These are phyloP conservation scores for Eristalis intricaria DNA, from an alignment of 2,888 invertebrate species.

Conservation along the genomic window DNA sequence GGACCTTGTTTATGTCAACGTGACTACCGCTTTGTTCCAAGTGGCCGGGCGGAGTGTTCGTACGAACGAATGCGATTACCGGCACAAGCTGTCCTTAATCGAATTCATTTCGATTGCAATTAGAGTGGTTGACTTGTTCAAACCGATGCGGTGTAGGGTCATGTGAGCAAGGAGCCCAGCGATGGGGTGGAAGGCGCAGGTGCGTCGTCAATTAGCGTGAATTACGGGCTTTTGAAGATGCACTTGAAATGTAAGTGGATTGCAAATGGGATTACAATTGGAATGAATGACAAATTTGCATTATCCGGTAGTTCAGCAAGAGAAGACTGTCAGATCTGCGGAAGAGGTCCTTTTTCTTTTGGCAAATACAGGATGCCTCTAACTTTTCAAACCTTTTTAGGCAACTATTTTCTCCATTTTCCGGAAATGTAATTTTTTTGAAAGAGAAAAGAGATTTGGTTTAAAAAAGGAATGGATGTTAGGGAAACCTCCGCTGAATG, in stretches of 20 bases:
- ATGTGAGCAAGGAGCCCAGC: neutral
- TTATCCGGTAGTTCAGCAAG: too few relatives aligned
- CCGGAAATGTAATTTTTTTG: too few relatives aligned
- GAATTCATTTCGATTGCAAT: slow-evolving; percentile 63
- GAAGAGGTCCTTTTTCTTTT: too few relatives aligned
- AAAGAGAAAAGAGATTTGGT: too few relatives aligned
- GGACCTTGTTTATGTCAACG: slow-evolving; percentile 81
- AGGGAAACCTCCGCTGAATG: too few relatives aligned
- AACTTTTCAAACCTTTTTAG: too few relatives aligned
- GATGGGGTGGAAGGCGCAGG: neutral
- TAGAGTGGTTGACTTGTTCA: slow-evolving; percentile 51
- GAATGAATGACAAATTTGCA: too few relatives aligned
- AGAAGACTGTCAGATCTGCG: too few relatives aligned
- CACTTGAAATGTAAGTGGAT: neutral
- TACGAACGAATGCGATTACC: slow-evolving; percentile 41
- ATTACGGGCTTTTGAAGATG: neutral
- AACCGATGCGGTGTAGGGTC: slow-evolving; percentile 19
- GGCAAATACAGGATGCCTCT: too few relatives aligned
- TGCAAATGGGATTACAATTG: too few relatives aligned
- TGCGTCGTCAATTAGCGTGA: neutral
- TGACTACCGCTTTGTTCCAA: slow-evolving; percentile 50
- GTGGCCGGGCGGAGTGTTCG: slow-evolving; percentile 30
- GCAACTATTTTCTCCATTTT: too few relatives aligned
- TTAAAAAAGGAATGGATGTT: too few relatives aligned
- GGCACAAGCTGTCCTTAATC: slow-evolving; percentile 57